A percentile compares a stretch with the other conserved stretches of the same genome.
Conservation (phyloP, 2,113 vertebrate species). For the Phycodurus eques region DNA sequence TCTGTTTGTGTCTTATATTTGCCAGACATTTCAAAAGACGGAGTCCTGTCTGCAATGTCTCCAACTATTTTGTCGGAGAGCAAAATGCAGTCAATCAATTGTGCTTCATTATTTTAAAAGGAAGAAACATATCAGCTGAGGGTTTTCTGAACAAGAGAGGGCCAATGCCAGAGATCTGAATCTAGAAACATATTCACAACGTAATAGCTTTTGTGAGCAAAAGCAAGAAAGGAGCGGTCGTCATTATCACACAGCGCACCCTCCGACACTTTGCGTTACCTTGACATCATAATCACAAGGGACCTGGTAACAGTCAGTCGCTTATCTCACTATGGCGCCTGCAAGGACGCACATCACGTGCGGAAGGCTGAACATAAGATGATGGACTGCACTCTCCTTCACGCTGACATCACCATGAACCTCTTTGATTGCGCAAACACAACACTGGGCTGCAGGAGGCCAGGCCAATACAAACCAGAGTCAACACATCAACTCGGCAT, state of each 20-base stretch:
- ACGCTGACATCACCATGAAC: constrained; percentile 1
- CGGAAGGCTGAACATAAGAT: constrained; percentile 3
- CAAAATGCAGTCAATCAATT: no score
- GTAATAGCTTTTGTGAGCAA: constrained; percentile 8
- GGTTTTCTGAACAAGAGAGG: not conserved
- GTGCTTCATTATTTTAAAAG: no score
- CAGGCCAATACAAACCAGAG: not conserved
- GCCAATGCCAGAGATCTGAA: not conserved
- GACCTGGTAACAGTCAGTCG: constrained; percentile 7
- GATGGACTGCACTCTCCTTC: constrained; percentile 12
- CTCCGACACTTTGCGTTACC: constrained; percentile 11
- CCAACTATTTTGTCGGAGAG: not conserved
- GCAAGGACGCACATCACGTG: constrained; percentile 17
- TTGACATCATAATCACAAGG: constrained; percentile 20
- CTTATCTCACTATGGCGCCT: constrained; percentile 14
- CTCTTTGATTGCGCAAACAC: constrained; percentile 7
- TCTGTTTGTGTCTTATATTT: not conserved
- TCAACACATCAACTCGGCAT: not conserved
- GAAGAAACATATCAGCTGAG: no score
- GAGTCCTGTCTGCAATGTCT: not conserved
- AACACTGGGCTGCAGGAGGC: not conserved
- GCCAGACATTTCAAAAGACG: not conserved
- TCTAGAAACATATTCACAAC: not conserved
- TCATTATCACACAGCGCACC: not conserved
- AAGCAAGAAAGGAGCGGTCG: constrained; percentile 7